phyloP scores from a whole-genome alignment of 2,113 vertebrate genomes.

The Taurulus bubalis region DNA sequence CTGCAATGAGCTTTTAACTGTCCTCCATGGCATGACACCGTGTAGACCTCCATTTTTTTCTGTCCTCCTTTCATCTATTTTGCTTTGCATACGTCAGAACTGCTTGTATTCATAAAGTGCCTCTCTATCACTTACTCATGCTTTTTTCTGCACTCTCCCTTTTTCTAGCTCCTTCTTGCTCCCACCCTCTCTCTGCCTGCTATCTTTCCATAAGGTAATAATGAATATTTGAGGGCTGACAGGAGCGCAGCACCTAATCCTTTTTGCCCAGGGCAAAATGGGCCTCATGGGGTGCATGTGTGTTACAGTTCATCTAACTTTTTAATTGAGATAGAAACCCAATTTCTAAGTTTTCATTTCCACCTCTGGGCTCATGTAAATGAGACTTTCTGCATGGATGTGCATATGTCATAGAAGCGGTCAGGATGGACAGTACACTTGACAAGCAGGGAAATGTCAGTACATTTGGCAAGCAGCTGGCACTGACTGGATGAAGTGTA shows the following conservation, averaged over 20 bases:
- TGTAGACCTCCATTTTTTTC: constrained; percentile 70
- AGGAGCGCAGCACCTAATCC: constrained; percentile 72
- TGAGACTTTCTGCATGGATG: constrained; percentile 55
- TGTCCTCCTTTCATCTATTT: constrained; percentile 69
- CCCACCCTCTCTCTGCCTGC: constrained; percentile 49
- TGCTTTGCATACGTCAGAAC: constrained; percentile 71
- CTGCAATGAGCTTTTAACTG: constrained; percentile 72
- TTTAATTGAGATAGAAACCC: constrained; percentile 76
- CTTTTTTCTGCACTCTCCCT: constrained; percentile 16
- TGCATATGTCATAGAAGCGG: constrained; percentile 34
- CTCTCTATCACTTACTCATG: constrained; percentile 62
- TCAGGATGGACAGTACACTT: constrained; percentile 11
- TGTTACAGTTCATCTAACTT: constrained; percentile 77
- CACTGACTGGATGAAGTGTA: constrained; percentile 16
- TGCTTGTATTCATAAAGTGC: constrained; percentile 66
- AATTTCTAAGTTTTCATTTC: constrained; percentile 74
- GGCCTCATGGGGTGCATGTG: constrained; percentile 66
- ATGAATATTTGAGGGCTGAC: constrained; percentile 79
- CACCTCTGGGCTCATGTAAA: constrained; percentile 64
- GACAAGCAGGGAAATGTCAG: constrained; percentile 27
- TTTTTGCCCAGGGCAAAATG: constrained; percentile 71
- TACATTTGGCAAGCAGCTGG: constrained; percentile 3
- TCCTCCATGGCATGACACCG: constrained; percentile 76
- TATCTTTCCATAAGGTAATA: constrained; percentile 74
- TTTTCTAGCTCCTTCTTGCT: constrained; percentile 53